phyloP scores from a whole-genome alignment of 2,888 invertebrate species.

The Lutraria lutraria region DNA sequence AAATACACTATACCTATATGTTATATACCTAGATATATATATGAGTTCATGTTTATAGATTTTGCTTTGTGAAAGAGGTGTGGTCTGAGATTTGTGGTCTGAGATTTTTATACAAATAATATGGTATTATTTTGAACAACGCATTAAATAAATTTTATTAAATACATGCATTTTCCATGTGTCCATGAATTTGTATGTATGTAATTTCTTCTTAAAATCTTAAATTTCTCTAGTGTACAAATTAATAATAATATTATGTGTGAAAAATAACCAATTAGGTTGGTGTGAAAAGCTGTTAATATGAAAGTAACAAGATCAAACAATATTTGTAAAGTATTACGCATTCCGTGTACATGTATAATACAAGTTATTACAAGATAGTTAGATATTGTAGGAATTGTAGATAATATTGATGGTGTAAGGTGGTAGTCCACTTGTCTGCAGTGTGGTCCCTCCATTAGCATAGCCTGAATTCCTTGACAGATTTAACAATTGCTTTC shows the following conservation, averaged over 20 bases:
- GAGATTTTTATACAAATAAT: too few relatives aligned
- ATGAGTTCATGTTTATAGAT: background rate
- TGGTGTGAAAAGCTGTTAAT: background rate
- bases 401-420: background rate
- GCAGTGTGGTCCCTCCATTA: background rate
- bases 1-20: background rate
- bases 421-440: conserved; percentile 12
- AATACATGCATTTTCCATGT: too few relatives aligned
- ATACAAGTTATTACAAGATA: conserved; percentile 5
- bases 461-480: conserved; percentile 14
- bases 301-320: background rate
- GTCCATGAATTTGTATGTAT: too few relatives aligned
- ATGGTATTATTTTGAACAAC: too few relatives aligned
- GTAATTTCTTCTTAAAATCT: too few relatives aligned
- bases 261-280: background rate
- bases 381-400: background rate
- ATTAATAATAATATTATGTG: background rate
- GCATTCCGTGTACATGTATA: background rate
- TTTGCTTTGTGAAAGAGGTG: background rate
- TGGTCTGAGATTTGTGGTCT: background rate
- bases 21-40: too few relatives aligned
- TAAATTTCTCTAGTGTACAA: too few relatives aligned
- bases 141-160: too few relatives aligned
- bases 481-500: background rate
- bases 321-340: background rate